Percentiles rank a stretch among this genome's conserved stretches.
These are phyloP conservation scores for Tapera naevia DNA, from an alignment of 2,797 vertebrate species.

Conservation along the genomic window DNA sequence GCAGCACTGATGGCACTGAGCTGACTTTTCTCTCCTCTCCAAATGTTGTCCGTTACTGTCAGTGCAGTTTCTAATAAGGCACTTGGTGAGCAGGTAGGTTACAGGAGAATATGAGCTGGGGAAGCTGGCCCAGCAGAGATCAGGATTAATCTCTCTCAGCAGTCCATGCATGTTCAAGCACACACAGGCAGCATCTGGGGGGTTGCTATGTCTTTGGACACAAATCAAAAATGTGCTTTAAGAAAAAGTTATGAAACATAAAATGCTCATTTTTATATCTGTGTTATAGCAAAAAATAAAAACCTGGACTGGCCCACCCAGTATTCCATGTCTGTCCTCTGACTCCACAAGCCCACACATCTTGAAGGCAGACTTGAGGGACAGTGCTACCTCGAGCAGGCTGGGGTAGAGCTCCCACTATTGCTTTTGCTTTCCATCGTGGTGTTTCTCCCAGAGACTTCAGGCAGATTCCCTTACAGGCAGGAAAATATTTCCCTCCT, in stretches of 20 bases:
- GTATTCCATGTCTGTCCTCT: neutral
- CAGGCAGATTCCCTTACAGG: neutral
- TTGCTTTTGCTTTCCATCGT: neutral
- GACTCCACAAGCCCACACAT: neutral
- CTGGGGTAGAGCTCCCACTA: neutral
- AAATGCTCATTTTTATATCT: neutral
- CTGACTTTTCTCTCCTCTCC: neutral
- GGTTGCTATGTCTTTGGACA: neutral
- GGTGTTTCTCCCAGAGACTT: neutral
- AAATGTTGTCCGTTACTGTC: neutral
- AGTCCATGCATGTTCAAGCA: rapidly evolving
- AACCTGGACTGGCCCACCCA: neutral
- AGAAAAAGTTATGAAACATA: neutral
- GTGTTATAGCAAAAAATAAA: neutral
- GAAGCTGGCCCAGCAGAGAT: neutral
- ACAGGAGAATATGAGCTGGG: neutral
- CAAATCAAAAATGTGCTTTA: neutral
- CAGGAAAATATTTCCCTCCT: neutral
- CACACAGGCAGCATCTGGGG: neutral
- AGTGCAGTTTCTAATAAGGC: neutral
- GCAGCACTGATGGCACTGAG: neutral
- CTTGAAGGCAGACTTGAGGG: neutral
- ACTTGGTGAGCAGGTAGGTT: neutral
- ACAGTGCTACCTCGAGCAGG: neutral
- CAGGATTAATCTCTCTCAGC: neutral